Percentiles rank a stretch among this genome's conserved stretches.
These are phyloP conservation scores for Lagopus leucura DNA, from an alignment of 2,113 vertebrate genomes.

Conservation along the genomic window DNA sequence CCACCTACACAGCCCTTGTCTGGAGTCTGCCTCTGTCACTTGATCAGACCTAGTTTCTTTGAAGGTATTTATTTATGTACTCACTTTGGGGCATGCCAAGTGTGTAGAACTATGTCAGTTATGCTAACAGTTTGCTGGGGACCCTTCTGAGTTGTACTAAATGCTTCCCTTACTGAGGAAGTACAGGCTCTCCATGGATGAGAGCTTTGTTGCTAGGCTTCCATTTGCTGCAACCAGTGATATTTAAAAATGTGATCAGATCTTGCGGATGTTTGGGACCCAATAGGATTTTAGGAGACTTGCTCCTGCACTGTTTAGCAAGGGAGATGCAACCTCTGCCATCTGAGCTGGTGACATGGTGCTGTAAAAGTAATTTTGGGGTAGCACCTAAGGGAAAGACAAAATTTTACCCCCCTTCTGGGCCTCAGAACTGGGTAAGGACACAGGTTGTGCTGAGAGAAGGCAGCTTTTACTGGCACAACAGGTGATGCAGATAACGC, in stretches of 20 bases:
- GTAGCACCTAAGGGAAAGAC: not conserved
- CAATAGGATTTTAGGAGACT: not conserved
- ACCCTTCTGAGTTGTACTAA: accelerated
- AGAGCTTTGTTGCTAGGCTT: not conserved
- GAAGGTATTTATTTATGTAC: not conserved
- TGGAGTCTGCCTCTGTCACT: not conserved
- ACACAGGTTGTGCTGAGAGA: slow-evolving; percentile 21
- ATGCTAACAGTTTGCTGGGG: not conserved
- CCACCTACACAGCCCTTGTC: not conserved
- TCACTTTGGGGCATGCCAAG: not conserved
- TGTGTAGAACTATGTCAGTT: not conserved
- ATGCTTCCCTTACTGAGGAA: not conserved
- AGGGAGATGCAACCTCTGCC: not conserved
- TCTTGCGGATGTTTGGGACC: not conserved
- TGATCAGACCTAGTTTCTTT: not conserved
- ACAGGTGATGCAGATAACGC: not conserved
- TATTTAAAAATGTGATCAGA: not conserved
- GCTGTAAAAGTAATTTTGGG: not conserved
- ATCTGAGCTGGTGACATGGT: not conserved
- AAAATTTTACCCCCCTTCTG: not conserved
- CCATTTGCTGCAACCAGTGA: not conserved
- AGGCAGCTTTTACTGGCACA: slow-evolving; percentile 48
- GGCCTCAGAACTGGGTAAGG: not conserved
- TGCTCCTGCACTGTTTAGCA: not conserved
- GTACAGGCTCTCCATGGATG: not conserved